A percentile compares a stretch with the other conserved stretches of the same genome.
Evolutionary conservation across 1,140 invertebrate species (phyloP).

Genomic region (Drosophila ananassae): DNA sequence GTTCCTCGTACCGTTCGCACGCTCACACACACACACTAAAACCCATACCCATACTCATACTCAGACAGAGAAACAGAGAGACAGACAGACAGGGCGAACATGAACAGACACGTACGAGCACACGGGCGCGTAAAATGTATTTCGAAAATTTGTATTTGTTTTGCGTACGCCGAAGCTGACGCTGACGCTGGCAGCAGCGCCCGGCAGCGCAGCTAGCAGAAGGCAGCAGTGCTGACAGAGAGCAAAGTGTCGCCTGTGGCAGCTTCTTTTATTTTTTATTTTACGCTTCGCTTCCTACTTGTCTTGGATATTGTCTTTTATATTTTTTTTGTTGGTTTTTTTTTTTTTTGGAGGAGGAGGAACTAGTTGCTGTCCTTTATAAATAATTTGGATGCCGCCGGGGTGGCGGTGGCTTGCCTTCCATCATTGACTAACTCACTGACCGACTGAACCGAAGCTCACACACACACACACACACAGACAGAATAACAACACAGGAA

Average conservation of each 20-base stretch:
- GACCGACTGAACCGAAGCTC: too few species aligned
- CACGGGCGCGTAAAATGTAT: conserved; percentile 42
- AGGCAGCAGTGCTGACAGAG: conserved; percentile 9
- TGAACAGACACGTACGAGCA: neutral
- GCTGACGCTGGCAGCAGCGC: neutral
- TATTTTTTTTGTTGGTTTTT: neutral
- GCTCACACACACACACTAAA: conserved; percentile 17
- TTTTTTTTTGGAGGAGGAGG: too few species aligned
- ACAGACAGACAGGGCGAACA: neutral
- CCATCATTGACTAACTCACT: neutral
- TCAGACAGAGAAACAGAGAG: neutral
- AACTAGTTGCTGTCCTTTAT: conserved; percentile 69
- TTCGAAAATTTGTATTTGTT: conserved; percentile 51
- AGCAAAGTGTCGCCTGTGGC: conserved; percentile 49
- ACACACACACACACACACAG: neutral
- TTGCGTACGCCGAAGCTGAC: conserved; percentile 26
- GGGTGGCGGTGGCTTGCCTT: conserved; percentile 6
- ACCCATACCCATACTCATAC: conserved; percentile 3
- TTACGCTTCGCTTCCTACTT: conserved; percentile 9
- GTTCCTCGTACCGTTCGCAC: conserved; percentile 5
- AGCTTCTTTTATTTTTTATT: neutral
- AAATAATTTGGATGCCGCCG: conserved; percentile 56
- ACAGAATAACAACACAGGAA: neutral
- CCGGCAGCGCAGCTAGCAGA: neutral
- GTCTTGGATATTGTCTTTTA: too few species aligned